phyloP scores from a whole-genome alignment of 1,140 invertebrate species.

The Gryon sp. region DNA sequence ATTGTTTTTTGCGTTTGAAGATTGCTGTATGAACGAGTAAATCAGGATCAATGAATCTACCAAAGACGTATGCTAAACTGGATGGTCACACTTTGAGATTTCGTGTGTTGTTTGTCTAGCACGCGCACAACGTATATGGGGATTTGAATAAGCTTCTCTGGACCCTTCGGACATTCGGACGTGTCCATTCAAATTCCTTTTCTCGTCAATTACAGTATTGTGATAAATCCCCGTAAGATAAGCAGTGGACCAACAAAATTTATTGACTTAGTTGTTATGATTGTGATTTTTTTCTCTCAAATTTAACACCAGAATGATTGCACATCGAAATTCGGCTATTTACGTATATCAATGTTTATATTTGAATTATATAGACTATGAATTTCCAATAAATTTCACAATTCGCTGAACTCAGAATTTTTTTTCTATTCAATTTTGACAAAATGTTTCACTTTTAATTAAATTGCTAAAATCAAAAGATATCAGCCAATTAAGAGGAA shows the following conservation, averaged over 20 bases:
- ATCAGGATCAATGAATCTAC: slow-evolving; percentile 62
- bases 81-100: slow-evolving; percentile 52
- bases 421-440: no score
- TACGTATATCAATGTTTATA: no score
- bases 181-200: slow-evolving; percentile 61
- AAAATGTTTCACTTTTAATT: no score
- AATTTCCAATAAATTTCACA: no score
- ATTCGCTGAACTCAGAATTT: no score
- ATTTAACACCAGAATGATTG: slow-evolving; percentile 48
- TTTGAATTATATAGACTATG: no score
- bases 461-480: no score
- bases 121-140: slow-evolving; percentile 42
- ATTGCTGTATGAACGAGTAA: slow-evolving; percentile 48
- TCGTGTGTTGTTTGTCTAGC: slow-evolving; percentile 46
- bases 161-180: slow-evolving; percentile 59
- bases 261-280: slow-evolving; percentile 57
- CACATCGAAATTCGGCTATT: no score
- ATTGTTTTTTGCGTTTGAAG: slow-evolving; percentile 40
- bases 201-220: slow-evolving; percentile 45
- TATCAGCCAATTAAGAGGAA: no score
- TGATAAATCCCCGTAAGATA: slow-evolving; percentile 51
- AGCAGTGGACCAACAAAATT: slow-evolving; percentile 41
- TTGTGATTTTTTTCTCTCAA: slow-evolving; percentile 50
- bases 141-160: slow-evolving; percentile 64
- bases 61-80: slow-evolving; percentile 58